Evolutionary conservation across 2,888 invertebrate genomes (phyloP), one percentile per base, ranked within the genome.

Genomic region (Eumacrocentrus americanus): DNA sequence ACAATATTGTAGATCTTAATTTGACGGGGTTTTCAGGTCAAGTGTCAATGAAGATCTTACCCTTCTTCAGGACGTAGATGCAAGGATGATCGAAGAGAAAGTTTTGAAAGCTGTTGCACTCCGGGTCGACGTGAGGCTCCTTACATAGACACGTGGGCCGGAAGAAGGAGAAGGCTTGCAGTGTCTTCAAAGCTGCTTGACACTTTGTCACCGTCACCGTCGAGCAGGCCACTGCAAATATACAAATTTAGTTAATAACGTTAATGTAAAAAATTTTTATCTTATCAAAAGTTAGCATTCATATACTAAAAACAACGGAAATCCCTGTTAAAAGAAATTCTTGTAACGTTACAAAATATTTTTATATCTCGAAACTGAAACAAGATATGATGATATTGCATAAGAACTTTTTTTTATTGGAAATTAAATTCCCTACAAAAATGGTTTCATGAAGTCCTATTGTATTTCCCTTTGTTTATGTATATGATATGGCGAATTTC

Each of bases 61-160:
- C 94, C 87, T 93, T 94, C 83, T 92, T 92, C 79, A 89, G 86
- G 70, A 93, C 94, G 82, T 92, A 92, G 76, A 92, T 91, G 84
- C 95, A 95, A 65, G 94, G 94, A 84, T 95, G 95, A 83, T 94
- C 94, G 82, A 94, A 94, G 70, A 95, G 87, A 82, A 94, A 94
- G 84, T 94, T 93, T 79, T 92, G 89, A 86, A 95, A 94, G 78
- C 91, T 91, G 85, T 94, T 94, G 83, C 94, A 95, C 77, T 94
- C 93, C 65, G 92, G 93, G 81, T 95, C 95, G 78, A 92, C 89
- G 82, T 90, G 91, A 40, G 94, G 94, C 78, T 94, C 94, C 71
- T 91, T 88, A 84, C 95, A 95, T 78, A 95, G 88, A 82, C 95
- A 95, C 72, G 94, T 94, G 73, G 94, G 94, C 80, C 91, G 91